phyloP scores from a whole-genome alignment of 2,888 invertebrate genomes.

The Dryobotodes eremita region DNA sequence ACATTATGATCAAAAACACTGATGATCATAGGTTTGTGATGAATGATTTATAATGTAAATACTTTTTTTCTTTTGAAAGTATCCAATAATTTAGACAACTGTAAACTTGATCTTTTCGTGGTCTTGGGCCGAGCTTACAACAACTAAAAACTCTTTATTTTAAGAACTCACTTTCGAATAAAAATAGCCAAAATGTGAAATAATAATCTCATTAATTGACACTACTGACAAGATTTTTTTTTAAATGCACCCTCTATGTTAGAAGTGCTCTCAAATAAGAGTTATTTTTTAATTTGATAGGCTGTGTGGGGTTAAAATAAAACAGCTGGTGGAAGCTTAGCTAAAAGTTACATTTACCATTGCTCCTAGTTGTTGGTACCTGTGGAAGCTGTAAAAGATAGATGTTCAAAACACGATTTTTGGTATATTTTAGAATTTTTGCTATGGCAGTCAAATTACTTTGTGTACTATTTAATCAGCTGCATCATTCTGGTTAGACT shows the following conservation, averaged over 20 bases:
- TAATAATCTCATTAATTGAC: conserved; percentile 15
- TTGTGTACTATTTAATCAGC: neutral
- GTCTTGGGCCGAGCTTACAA: neutral
- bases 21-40: conserved; percentile 54
- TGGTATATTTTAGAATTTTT: neutral
- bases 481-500: conserved; percentile 1
- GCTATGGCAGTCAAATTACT: neutral
- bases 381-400: neutral
- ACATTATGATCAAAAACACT: conserved; percentile 89
- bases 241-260: neutral
- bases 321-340: too few species aligned
- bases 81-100: conserved; percentile 34
- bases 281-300: neutral
- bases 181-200: conserved; percentile 20
- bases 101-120: conserved; percentile 18
- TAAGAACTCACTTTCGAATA: neutral
- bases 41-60: conserved; percentile 39
- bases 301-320: neutral
- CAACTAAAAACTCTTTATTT: neutral
- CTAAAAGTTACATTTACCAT: neutral
- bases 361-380: neutral
- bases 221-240: neutral
- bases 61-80: conserved; percentile 9
- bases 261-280: neutral
- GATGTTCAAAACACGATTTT: neutral